These are phyloP conservation scores for Scartelaos histophorus DNA, from an alignment of 2,113 vertebrate genomes.

Conservation along the genomic window DNA sequence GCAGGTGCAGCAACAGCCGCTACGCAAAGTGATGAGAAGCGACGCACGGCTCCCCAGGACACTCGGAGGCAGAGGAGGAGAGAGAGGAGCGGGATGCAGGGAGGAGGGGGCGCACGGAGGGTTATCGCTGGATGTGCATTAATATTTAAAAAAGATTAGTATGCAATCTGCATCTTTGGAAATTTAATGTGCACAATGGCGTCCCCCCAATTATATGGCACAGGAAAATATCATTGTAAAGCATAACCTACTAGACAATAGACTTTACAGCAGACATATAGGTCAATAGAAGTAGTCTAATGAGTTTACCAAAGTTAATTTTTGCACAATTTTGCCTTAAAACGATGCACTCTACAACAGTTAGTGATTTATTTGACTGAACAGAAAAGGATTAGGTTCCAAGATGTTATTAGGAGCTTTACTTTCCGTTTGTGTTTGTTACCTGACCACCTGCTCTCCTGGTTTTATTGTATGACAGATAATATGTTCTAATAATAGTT, in stretches of 20 bases:
- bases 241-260: background rate
- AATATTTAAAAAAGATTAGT: slow-evolving; percentile 10
- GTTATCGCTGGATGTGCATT: slow-evolving; percentile 8
- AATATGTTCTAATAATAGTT: background rate
- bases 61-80: slow-evolving; percentile 32
- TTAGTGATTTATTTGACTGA: background rate
- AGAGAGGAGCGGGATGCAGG: background rate
- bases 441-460: background rate
- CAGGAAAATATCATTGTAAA: background rate
- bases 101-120: slow-evolving; percentile 2
- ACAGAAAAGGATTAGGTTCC: background rate
- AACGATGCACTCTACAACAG: background rate
- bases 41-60: slow-evolving; percentile 39
- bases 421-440: background rate
- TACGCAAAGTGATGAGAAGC: slow-evolving; percentile 21
- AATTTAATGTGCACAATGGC: background rate
- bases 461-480: background rate
- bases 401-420: background rate
- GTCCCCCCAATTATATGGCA: background rate
- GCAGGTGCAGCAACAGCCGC: slow-evolving; percentile 52
- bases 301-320: background rate
- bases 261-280: background rate
- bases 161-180: background rate
- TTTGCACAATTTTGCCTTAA: background rate
- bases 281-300: background rate